Evolutionary conservation across 2,888 invertebrate genomes (phyloP).

Genomic region (Rhogogaster chlorosoma): DNA sequence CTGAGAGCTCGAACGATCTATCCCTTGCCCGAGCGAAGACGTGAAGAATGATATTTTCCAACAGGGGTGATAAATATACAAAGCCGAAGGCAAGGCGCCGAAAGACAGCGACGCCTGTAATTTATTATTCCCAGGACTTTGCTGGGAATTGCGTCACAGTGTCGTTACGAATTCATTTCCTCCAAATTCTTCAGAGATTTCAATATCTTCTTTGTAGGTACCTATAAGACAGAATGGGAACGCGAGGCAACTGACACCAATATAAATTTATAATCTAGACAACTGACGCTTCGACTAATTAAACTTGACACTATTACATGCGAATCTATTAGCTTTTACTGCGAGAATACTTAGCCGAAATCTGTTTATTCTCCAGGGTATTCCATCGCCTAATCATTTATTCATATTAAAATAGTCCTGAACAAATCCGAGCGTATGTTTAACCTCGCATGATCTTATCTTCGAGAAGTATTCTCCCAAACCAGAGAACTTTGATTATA

Average conservation of each 20-base stretch:
- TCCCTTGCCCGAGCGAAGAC: slow-evolving; percentile 52
- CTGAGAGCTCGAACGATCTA: slow-evolving; percentile 51
- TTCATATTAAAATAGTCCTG: background rate
- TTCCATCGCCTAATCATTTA: background rate
- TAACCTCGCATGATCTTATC: background rate
- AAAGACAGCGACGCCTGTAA: slow-evolving; percentile 57
- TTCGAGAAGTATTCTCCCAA: background rate
- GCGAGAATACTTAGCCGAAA: background rate
- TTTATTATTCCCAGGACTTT: slow-evolving; percentile 67
- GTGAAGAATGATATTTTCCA: slow-evolving; percentile 66
- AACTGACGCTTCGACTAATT: background rate
- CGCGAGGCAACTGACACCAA: background rate
- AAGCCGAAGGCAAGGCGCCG: slow-evolving; percentile 52
- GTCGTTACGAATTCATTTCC: slow-evolving; percentile 51
- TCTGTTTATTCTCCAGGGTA: background rate
- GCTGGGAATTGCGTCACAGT: slow-evolving; percentile 45
- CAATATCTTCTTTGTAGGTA: slow-evolving; percentile 31
- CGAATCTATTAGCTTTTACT: background rate
- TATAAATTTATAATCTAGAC: background rate
- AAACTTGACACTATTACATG: background rate
- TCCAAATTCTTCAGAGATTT: slow-evolving; percentile 43
- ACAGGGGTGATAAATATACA: slow-evolving; percentile 63
- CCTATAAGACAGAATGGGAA: background rate
- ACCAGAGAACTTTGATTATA: background rate
- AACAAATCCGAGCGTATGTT: background rate